Percentiles rank a stretch among this genome's conserved stretches.
These are phyloP conservation scores for Zenarchopterus dispar DNA, from an alignment of 2,797 vertebrate species.

Conservation along the genomic window DNA sequence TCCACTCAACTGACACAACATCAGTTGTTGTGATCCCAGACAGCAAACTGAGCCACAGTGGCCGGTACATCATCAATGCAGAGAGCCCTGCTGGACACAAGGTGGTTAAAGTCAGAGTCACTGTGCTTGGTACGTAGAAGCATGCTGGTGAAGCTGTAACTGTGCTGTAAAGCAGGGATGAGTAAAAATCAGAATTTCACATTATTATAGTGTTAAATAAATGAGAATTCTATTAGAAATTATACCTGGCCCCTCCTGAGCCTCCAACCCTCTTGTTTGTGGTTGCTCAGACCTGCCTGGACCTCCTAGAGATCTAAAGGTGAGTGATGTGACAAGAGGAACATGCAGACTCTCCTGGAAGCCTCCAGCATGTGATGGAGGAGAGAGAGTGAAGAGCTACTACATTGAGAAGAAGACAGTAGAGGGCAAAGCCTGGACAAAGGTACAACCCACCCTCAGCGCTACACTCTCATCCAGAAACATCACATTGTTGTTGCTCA, in stretches of 20 bases:
- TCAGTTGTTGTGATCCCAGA: slow-evolving; percentile 87
- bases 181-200: not conserved
- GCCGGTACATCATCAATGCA: slow-evolving; percentile 93
- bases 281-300: slow-evolving; percentile 89
- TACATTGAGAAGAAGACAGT: slow-evolving; percentile 94
- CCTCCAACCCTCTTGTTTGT: not conserved
- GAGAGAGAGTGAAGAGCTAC: slow-evolving; percentile 95
- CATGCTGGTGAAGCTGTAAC: not conserved
- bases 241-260: too few species aligned
- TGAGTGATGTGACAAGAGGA: slow-evolving; percentile 92
- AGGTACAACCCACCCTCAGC: slow-evolving; percentile 55
- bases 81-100: slow-evolving; percentile 96
- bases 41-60: slow-evolving; percentile 89
- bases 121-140: slow-evolving; percentile 89
- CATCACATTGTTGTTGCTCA: not conserved
- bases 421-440: slow-evolving; percentile 96
- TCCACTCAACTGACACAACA: slow-evolving; percentile 87
- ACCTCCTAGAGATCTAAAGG: slow-evolving; percentile 92
- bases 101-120: slow-evolving; percentile 90
- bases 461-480: not conserved
- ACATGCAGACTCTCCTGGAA: slow-evolving; percentile 96
- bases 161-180: not conserved
- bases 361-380: slow-evolving; percentile 93
- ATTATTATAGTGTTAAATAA: too few species aligned
- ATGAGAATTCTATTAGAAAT: too few species aligned